A percentile compares a stretch with the other conserved stretches of the same genome.
Evolutionary conservation across 1,140 invertebrate species (phyloP).

Genomic region (Drosophila erecta): DNA sequence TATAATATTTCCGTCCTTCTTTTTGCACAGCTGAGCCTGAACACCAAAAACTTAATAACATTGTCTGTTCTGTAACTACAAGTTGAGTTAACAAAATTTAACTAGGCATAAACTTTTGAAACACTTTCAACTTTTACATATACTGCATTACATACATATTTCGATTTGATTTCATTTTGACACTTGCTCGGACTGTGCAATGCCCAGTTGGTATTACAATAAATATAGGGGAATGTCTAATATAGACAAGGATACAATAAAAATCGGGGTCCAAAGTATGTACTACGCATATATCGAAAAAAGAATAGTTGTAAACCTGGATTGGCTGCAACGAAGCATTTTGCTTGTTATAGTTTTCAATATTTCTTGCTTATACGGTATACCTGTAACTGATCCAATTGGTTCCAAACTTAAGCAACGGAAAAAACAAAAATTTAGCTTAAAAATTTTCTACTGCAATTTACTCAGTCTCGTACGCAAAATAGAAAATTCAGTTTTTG

Average conservation of each 20-base stretch:
- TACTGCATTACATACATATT: slow-evolving; percentile 20
- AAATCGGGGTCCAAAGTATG: slow-evolving; percentile 73
- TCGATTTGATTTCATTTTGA: slow-evolving; percentile 19
- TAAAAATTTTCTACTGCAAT: slow-evolving; percentile 59
- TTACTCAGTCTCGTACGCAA: slow-evolving; percentile 70
- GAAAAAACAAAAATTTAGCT: slow-evolving; percentile 26
- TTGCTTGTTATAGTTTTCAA: slow-evolving; percentile 27
- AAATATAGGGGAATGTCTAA: slow-evolving; percentile 69
- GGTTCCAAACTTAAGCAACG: slow-evolving; percentile 21
- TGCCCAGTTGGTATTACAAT: slow-evolving; percentile 42
- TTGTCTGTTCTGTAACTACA: slow-evolving; percentile 5
- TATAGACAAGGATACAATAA: slow-evolving; percentile 79
- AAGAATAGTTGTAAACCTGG: slow-evolving; percentile 41
- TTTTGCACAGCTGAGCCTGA: slow-evolving; percentile 51
- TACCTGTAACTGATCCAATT: slow-evolving; percentile 75
- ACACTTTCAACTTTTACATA: slow-evolving; percentile 26
- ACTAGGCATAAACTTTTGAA: slow-evolving; percentile 46
- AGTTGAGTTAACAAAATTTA: slow-evolving; percentile 41
- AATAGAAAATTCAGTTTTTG: slow-evolving; percentile 71
- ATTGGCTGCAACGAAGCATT: slow-evolving; percentile 59
- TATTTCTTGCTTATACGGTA: slow-evolving; percentile 51
- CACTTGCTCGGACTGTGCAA: slow-evolving; percentile 45
- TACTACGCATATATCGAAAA: slow-evolving; percentile 48
- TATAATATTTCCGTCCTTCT: slow-evolving; percentile 27
- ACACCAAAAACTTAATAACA: slow-evolving; percentile 20